Evolutionary conservation across 2,888 invertebrate species (phyloP).

Genomic region (Sepiola atlantica): DNA sequence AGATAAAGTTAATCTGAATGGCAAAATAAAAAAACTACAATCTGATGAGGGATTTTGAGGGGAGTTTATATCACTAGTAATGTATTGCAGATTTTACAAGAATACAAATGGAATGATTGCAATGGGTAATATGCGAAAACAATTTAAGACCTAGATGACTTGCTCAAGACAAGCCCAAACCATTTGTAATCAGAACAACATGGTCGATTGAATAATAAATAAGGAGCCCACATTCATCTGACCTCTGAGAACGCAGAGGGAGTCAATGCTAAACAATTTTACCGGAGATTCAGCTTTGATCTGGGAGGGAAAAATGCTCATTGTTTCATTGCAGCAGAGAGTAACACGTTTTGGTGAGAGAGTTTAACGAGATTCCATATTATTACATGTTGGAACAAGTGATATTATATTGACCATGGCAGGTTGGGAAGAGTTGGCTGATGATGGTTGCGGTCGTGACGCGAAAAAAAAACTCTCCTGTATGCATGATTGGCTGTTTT

Average conservation of each 20-base stretch:
- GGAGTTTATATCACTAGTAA: not conserved
- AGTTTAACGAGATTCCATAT: not conserved
- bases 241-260: slow-evolving; percentile 20
- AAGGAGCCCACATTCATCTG: not conserved
- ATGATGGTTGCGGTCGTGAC: not conserved
- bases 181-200: not conserved
- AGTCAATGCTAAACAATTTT: not conserved
- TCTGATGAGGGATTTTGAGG: not conserved
- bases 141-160: not conserved
- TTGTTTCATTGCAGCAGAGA: not conserved
- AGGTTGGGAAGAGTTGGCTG: not conserved
- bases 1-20: not conserved
- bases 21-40: not conserved
- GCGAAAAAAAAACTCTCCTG: not conserved
- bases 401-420: not conserved
- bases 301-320: not conserved
- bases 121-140: not conserved
- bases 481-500: not conserved
- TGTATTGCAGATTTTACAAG: not conserved
- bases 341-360: not conserved
- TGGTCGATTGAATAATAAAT: not conserved
- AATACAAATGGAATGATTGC: not conserved
- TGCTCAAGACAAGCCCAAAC: not conserved
- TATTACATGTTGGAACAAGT: not conserved
- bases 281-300: not conserved